phyloP scores from a whole-genome alignment of 2,797 vertebrate genomes.

The Hoplostethus mediterraneus region DNA sequence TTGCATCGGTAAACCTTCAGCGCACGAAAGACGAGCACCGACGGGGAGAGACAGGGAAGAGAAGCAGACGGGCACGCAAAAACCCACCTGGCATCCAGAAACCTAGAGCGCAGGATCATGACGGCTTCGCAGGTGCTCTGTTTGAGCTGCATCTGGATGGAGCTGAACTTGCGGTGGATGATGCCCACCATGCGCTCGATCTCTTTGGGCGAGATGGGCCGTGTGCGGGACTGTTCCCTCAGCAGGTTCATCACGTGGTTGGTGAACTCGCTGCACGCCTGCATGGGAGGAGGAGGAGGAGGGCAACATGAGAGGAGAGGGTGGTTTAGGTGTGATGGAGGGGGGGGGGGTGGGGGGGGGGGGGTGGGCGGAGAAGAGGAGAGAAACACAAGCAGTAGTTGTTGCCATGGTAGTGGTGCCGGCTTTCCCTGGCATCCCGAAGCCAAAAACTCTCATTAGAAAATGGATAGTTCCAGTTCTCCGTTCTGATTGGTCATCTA shows the following conservation, averaged over 20 bases:
- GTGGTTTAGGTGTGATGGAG: neutral
- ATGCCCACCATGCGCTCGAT: constrained; percentile 88
- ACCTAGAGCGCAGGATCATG: constrained; percentile 65
- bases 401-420: too few relatives aligned
- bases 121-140: constrained; percentile 70
- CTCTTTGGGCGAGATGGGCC: constrained; percentile 86
- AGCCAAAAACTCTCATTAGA: too few relatives aligned
- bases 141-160: constrained; percentile 73
- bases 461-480: too few relatives aligned
- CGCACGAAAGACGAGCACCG: too few relatives aligned
- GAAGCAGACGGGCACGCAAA: neutral
- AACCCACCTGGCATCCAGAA: constrained; percentile 62
- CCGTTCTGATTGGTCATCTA: too few relatives aligned
- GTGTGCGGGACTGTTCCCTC: constrained; percentile 86
- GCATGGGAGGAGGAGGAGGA: neutral
- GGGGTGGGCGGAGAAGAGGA: neutral
- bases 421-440: too few relatives aligned
- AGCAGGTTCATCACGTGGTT: constrained; percentile 90
- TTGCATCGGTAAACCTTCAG: neutral
- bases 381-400: too few relatives aligned
- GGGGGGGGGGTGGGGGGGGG: neutral
- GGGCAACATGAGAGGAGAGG: neutral
- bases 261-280: constrained; percentile 91
- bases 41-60: neutral
- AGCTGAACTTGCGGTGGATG: constrained; percentile 95